Evolutionary conservation across 1,140 invertebrate genomes (phyloP).

Genomic region (Telenomus remus): DNA sequence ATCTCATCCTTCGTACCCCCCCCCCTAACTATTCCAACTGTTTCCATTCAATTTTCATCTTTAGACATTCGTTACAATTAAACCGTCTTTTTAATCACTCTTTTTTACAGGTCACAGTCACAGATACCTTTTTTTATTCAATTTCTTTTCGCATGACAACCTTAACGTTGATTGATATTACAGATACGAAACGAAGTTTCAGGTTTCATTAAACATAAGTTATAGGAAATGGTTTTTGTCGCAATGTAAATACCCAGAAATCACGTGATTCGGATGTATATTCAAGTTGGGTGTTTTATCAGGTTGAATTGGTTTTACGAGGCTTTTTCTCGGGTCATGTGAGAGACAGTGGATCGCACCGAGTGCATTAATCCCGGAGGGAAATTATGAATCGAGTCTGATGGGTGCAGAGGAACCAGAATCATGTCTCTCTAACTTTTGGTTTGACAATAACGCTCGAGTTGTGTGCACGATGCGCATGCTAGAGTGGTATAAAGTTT

Average conservation of each 20-base stretch:
- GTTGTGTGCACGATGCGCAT: constrained; percentile 61
- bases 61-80: constrained; percentile 14
- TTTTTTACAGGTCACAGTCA: too few relatives aligned
- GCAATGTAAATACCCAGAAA: constrained; percentile 47
- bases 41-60: constrained; percentile 51
- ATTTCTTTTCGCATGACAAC: too few relatives aligned
- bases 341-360: constrained; percentile 36
- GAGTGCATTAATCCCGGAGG: constrained; percentile 54
- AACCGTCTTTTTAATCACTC: neutral
- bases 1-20: constrained; percentile 20
- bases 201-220: constrained; percentile 44
- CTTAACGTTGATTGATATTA: neutral
- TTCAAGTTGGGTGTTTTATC: constrained; percentile 39
- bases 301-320: constrained; percentile 54
- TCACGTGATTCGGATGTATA: constrained; percentile 55
- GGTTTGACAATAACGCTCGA: constrained; percentile 34
- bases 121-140: too few relatives aligned
- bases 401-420: constrained; percentile 34
- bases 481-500: constrained; percentile 58
- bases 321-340: constrained; percentile 40
- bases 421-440: constrained; percentile 19
- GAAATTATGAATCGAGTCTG: constrained; percentile 44
- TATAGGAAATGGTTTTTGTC: constrained; percentile 26
- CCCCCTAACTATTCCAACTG: constrained; percentile 44
- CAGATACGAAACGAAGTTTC: constrained; percentile 27